phyloP scores from a whole-genome alignment of 1,140 invertebrate species.

The Thaumetopoea pityocampa region DNA sequence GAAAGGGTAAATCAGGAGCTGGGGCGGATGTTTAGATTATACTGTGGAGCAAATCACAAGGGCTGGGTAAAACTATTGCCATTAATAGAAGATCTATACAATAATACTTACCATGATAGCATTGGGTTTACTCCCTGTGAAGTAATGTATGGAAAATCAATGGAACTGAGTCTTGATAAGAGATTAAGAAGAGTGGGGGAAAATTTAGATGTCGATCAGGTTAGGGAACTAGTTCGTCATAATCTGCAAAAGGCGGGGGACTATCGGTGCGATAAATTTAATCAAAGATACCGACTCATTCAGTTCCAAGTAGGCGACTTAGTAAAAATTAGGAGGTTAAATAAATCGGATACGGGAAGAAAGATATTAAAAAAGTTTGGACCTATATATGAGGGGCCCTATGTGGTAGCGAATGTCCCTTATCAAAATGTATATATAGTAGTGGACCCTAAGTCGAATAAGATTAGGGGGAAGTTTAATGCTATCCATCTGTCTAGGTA shows the following conservation, averaged over 20 bases:
- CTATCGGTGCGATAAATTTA: slow-evolving; percentile 1
- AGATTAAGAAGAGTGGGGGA: slow-evolving; percentile 3
- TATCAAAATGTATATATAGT: slow-evolving; percentile 25
- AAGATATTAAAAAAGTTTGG: slow-evolving; percentile 27
- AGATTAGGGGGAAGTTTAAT: slow-evolving; percentile 17
- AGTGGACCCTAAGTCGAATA: slow-evolving; percentile 7
- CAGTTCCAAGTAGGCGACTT: slow-evolving; percentile 14
- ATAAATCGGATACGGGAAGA: slow-evolving; percentile 18
- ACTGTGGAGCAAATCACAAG: slow-evolving; percentile 26
- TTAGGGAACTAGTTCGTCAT: no score
- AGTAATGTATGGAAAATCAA: slow-evolving; percentile 39
- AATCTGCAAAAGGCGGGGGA: slow-evolving; percentile 7
- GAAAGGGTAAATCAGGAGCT: slow-evolving; percentile 40
- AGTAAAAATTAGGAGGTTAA: slow-evolving; percentile 23
- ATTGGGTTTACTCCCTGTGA: slow-evolving; percentile 45
- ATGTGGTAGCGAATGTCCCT: slow-evolving; percentile 13
- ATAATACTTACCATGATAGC: slow-evolving; percentile 40
- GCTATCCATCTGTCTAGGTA: slow-evolving; percentile 13
- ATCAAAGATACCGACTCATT: slow-evolving; percentile 17
- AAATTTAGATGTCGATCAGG: no score
- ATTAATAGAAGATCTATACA: slow-evolving; percentile 38
- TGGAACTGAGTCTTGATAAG: slow-evolving; percentile 8
- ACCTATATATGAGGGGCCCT: slow-evolving; percentile 20
- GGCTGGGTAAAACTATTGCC: slow-evolving; percentile 21
- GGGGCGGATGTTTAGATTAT: slow-evolving; percentile 33